Conservation (phyloP, 2,797 vertebrate species). For the Phoxinus dragarum region DNA sequence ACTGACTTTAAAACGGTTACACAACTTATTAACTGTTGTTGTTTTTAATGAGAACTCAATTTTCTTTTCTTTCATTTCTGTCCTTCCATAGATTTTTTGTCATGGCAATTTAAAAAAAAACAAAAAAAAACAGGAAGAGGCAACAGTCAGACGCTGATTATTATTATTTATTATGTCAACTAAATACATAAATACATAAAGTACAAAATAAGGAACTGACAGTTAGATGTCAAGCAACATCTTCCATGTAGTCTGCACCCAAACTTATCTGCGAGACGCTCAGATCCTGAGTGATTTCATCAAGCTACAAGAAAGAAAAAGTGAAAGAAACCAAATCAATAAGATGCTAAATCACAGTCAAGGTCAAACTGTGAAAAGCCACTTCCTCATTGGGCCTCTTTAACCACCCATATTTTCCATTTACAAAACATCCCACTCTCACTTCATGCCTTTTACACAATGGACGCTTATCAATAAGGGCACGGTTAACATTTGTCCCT, state of each 20-base stretch:
- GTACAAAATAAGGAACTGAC: conserved; percentile 42
- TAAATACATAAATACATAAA: conserved; percentile 55
- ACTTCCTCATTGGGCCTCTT: not conserved
- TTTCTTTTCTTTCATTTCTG: not conserved
- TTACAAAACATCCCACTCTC: conserved; percentile 5
- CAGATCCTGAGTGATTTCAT: conserved; percentile 88
- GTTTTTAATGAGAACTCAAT: not conserved
- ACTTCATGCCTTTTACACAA: conserved; percentile 43
- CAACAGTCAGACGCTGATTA: conserved; percentile 16
- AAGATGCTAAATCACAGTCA: not conserved
- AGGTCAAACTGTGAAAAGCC: not conserved
- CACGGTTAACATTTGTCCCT: not conserved
- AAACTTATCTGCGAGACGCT: conserved; percentile 89
- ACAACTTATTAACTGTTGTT: not conserved
- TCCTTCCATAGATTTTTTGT: not conserved
- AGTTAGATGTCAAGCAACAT: conserved; percentile 79
- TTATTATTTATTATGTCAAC: conserved; percentile 38
- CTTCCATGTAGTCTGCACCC: conserved; percentile 90
- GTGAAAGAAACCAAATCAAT: not conserved
- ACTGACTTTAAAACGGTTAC: not conserved
- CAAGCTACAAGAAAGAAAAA: conserved; percentile 77
- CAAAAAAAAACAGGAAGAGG: conserved; percentile 37
- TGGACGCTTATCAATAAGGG: conserved; percentile 2
- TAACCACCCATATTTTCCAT: not conserved
- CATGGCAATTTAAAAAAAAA: not conserved